Conservation (phyloP, 2,888 invertebrate genomes). For the Tiphia femorata region DNA sequence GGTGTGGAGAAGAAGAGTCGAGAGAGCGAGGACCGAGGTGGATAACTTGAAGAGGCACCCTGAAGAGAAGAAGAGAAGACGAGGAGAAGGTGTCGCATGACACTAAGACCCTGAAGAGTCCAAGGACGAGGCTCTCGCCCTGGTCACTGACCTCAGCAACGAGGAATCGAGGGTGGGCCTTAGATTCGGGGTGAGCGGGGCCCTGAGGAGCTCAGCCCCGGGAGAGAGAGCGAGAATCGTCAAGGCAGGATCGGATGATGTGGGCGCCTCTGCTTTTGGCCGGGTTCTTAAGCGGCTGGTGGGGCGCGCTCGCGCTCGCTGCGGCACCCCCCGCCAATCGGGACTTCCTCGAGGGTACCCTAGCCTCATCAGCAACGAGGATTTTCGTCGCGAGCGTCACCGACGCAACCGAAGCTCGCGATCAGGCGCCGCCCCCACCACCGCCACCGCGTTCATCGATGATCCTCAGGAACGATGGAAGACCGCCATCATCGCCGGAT, state of each 20-base stretch:
- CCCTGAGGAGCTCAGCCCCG: constrained; percentile 48
- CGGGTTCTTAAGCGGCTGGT: constrained; percentile 66
- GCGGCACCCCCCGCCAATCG: constrained; percentile 60
- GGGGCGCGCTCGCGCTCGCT: constrained; percentile 60
- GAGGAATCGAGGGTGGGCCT: not conserved
- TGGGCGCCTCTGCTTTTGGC: constrained; percentile 66
- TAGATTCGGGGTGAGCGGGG: constrained; percentile 50
- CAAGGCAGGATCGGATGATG: constrained; percentile 63
- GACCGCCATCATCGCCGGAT: not conserved
- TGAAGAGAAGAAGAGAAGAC: not conserved
- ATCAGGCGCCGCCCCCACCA: not conserved
- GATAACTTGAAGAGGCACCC: not conserved
- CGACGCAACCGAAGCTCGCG: not conserved
- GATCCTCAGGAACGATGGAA: not conserved
- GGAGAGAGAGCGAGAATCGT: constrained; percentile 43
- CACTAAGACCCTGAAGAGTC: no score
- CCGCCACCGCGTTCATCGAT: not conserved
- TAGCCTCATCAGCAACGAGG: constrained; percentile 19
- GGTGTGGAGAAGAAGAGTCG: constrained; percentile 8
- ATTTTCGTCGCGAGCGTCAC: constrained; percentile 2
- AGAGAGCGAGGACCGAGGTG: constrained; percentile 6
- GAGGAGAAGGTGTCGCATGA: no score
- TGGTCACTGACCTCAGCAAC: not conserved
- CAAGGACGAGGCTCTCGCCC: no score
- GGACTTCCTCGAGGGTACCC: constrained; percentile 37